Evolutionary conservation across 2,113 vertebrate species (phyloP).

Genomic region (Azemiops feae): DNA sequence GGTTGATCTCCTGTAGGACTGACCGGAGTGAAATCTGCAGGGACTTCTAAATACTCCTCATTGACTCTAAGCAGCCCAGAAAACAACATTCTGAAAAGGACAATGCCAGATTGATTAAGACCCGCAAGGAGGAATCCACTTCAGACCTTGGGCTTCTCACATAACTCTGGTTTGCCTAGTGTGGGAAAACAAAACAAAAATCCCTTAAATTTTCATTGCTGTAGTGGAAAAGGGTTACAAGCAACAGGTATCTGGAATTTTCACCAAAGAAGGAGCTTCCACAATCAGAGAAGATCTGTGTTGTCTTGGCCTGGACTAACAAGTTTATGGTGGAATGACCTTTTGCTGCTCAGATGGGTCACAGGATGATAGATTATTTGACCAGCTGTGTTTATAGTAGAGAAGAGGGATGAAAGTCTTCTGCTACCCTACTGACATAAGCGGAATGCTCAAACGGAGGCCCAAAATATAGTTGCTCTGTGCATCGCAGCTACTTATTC

Average conservation of each 20-base stretch:
- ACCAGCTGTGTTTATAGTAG: neutral
- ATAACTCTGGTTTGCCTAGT: neutral
- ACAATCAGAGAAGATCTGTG: neutral
- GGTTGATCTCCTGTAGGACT: too few species aligned
- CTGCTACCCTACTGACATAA: neutral
- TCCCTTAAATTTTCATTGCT: neutral
- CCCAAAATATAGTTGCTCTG: neutral
- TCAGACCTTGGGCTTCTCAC: neutral
- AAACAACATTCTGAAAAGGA: neutral
- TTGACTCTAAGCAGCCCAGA: neutral
- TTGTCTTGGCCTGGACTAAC: neutral
- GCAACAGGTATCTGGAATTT: neutral
- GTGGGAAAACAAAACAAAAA: neutral
- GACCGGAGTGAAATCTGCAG: too few species aligned
- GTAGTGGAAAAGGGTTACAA: neutral
- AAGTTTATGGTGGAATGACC: neutral
- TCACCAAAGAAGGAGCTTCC: neutral
- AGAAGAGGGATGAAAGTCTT: neutral
- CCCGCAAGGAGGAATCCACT: neutral
- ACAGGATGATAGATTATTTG: neutral
- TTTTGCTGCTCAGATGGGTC: neutral
- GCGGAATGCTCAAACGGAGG: neutral
- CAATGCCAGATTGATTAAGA: neutral
- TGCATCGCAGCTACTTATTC: neutral
- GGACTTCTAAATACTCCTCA: neutral